A percentile compares a stretch with the other conserved stretches of the same genome.
These are phyloP conservation scores for Pseudopipra pipra DNA, from an alignment of 2,113 vertebrate species.

Conservation along the genomic window DNA sequence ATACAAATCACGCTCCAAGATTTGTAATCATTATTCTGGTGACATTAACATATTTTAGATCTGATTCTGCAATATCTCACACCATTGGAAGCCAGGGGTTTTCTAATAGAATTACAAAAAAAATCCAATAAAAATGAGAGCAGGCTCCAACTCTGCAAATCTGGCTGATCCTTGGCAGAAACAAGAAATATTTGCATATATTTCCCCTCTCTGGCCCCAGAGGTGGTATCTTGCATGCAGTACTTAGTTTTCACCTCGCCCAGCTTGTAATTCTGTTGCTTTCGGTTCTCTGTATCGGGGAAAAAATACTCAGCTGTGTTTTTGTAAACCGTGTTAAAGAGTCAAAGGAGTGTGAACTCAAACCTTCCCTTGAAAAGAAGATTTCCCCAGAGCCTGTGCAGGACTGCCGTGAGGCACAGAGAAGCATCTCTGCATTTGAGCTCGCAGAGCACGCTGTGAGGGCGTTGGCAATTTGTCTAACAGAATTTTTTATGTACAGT, in stretches of 20 bases:
- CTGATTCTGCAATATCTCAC: background rate
- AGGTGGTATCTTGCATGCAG: background rate
- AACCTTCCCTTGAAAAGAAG: slow-evolving; percentile 4
- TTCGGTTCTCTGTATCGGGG: background rate
- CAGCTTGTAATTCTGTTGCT: slow-evolving; percentile 1
- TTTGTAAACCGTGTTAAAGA: slow-evolving; percentile 29
- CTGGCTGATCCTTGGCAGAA: background rate
- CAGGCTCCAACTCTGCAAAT: background rate
- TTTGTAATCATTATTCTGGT: background rate
- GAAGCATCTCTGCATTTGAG: background rate
- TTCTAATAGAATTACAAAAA: background rate
- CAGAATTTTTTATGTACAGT: background rate
- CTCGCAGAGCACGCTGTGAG: background rate
- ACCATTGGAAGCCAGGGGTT: background rate
- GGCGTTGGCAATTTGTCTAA: background rate
- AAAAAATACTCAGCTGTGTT: background rate
- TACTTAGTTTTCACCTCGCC: background rate
- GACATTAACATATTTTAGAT: slow-evolving; percentile 2
- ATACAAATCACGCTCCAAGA: background rate
- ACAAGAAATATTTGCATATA: background rate
- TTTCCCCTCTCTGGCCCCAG: background rate
- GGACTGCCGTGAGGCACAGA: background rate
- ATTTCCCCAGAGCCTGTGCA: background rate
- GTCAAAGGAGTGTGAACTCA: slow-evolving; percentile 39
- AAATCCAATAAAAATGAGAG: background rate